Base-by-base conservation (phyloP, 2,797 vertebrate genomes). In the Phataginus tetradactyla region DNA sequence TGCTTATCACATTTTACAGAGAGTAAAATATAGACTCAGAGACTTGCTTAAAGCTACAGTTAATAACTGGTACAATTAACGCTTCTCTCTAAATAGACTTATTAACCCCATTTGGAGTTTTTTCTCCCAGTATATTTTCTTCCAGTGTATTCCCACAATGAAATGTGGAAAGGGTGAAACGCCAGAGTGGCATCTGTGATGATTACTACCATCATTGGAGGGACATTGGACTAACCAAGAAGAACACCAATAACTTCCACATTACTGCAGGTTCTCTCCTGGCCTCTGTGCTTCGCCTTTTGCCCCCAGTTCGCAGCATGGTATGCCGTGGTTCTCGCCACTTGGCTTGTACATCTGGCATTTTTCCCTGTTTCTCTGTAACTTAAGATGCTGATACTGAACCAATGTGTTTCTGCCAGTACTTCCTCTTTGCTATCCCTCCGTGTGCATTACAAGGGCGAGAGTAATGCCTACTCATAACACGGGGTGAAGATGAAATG, bases 381-480 rank as follows among this genome's bases (percentile, higher is more conserved):
- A 13, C 17, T 23, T 25, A 64, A 13, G 61, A 34, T 17, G 4
- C 34, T 2, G 14, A n/a, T 57, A 45, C n/a, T 32, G 37, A 91
- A 12, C 27, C 27, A 20, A 1, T 11, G 17, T 27, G 20, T 32
- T 57, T 61, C 63, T 37, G 29, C 34, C 49, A 13, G 37, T 21
- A 25, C 2, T 25, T 53, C 18, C 15, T 45, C 20, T 71, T n/a
- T 12, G 2, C 17, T 17, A 0, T 27, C 21, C 32, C 13, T 86
- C 55, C 68, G 0, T 21, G 74, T 5, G 3, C 1, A 2, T 34
- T 6, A 15, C 7, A 3, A 53, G 3, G 0, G 20, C 17, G 21
- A 32, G 18, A 25, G 9, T 29, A 32, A 27, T 27, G n/a, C 17
- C 37, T 18, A n/a, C 20, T n/a, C 32, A 34, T 1, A 4, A 8